Evolutionary conservation across 1,140 invertebrate genomes (phyloP).

Genomic region (Streblospio benedicti): DNA sequence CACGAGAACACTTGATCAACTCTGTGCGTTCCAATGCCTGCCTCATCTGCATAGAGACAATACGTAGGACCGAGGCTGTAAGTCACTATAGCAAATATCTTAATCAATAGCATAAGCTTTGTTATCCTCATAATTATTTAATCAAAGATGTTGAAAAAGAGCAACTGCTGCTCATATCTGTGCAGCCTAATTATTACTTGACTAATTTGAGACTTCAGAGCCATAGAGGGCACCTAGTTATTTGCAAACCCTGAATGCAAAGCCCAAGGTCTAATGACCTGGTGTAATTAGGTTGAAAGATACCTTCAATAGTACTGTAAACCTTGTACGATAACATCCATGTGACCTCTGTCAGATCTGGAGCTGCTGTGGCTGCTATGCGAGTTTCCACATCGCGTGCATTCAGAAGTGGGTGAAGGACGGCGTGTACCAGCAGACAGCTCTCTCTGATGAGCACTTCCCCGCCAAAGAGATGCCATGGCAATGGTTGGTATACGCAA

Average conservation of each 20-base stretch:
- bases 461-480: slow-evolving; percentile 43
- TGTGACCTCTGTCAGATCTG: slow-evolving; percentile 65
- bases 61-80: slow-evolving; percentile 71
- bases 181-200: no score
- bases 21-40: slow-evolving; percentile 70
- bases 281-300: no score
- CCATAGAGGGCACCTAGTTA: no score
- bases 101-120: background rate
- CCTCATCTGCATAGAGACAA: slow-evolving; percentile 81
- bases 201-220: no score
- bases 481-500: slow-evolving; percentile 49
- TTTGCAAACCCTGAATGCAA: no score
- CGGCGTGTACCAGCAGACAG: slow-evolving; percentile 59
- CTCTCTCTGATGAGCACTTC: slow-evolving; percentile 29
- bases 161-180: no score
- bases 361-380: slow-evolving; percentile 70
- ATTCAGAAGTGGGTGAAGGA: slow-evolving; percentile 89
- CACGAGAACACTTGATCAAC: slow-evolving; percentile 64
- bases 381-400: slow-evolving; percentile 77
- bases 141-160: no score
- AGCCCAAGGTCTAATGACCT: no score
- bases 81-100: slow-evolving; percentile 28
- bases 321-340: no score
- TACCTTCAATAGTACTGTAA: no score
- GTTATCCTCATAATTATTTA: no score